Evolutionary conservation across 1,140 invertebrate genomes (phyloP).

Genomic region (Globodera rostochiensis): DNA sequence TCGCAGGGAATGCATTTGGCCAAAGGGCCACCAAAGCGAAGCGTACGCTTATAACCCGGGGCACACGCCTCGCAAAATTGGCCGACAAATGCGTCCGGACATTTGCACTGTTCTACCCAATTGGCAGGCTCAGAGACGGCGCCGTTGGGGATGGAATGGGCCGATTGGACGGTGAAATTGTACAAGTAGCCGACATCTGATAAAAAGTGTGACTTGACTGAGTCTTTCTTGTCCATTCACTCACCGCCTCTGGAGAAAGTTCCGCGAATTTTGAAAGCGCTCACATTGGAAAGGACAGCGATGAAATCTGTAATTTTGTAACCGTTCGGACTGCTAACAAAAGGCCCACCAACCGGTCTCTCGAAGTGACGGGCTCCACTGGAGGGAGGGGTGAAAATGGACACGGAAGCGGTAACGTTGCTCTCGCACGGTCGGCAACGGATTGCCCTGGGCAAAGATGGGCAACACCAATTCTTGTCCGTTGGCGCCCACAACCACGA

Average conservation of each 20-base stretch:
- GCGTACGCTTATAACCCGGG: constrained; percentile 86
- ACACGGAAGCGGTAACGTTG: constrained; percentile 78
- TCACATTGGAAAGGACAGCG: constrained; percentile 86
- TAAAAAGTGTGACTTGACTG: constrained; percentile 65
- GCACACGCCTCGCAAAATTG: constrained; percentile 96
- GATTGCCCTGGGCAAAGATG: constrained; percentile 88
- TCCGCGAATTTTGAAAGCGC: constrained; percentile 87
- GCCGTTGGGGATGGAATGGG: constrained; percentile 57
- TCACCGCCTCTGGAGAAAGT: constrained; percentile 76
- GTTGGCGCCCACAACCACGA: constrained; percentile 82
- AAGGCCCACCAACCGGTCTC: constrained; percentile 68
- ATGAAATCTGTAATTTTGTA: constrained; percentile 75
- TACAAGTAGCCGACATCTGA: constrained; percentile 67
- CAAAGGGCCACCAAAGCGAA: constrained; percentile 85
- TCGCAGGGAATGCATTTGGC: constrained; percentile 90
- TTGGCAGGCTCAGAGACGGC: constrained; percentile 73
- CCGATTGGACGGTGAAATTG: constrained; percentile 53
- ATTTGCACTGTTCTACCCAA: constrained; percentile 92
- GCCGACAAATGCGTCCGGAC: constrained; percentile 83
- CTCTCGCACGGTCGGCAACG: constrained; percentile 73
- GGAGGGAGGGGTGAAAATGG: constrained; percentile 79
- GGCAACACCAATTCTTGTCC: constrained; percentile 79
- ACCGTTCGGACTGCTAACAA: neutral
- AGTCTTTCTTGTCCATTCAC: neutral
- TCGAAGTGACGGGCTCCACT: constrained; percentile 76